A percentile compares a stretch with the other conserved stretches of the same genome.
These are phyloP conservation scores for Eubasilissa splendida DNA, from an alignment of 2,888 invertebrate genomes.

Conservation along the genomic window DNA sequence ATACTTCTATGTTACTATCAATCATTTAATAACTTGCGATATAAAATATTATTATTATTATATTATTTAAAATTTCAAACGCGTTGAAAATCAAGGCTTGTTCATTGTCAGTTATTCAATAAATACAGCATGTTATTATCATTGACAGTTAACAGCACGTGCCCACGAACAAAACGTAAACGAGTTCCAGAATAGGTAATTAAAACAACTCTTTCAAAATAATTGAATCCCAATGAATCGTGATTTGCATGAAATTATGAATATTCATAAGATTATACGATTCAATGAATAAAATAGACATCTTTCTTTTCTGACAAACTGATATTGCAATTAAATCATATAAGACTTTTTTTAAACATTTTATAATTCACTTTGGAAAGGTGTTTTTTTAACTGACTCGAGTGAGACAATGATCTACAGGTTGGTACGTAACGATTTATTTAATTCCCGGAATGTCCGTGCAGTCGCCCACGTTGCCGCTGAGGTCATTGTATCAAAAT, in stretches of 20 bases:
- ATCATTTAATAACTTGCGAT: background rate
- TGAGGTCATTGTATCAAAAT: no score
- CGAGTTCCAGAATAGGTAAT: background rate
- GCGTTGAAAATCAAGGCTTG: slow-evolving; percentile 44
- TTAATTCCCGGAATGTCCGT: no score
- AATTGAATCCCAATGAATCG: background rate
- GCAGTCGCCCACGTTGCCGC: no score
- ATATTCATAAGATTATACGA: background rate
- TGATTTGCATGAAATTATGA: background rate
- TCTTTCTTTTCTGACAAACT: no score
- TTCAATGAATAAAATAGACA: background rate
- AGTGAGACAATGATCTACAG: no score
- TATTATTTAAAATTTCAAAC: no score
- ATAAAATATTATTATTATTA: background rate
- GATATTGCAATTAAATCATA: no score
- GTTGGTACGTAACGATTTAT: no score
- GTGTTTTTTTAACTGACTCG: no score
- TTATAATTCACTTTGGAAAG: no score
- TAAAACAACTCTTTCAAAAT: slow-evolving; percentile 13
- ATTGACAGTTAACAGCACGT: slow-evolving; percentile 45
- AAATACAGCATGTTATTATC: slow-evolving; percentile 46
- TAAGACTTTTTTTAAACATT: no score
- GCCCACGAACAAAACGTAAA: slow-evolving; percentile 7
- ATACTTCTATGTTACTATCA: no score
- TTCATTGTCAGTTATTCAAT: slow-evolving; percentile 49